Percentiles rank a stretch among this genome's conserved stretches.
phyloP scores from a whole-genome alignment of 2,113 vertebrate genomes.

The Taurulus bubalis region DNA sequence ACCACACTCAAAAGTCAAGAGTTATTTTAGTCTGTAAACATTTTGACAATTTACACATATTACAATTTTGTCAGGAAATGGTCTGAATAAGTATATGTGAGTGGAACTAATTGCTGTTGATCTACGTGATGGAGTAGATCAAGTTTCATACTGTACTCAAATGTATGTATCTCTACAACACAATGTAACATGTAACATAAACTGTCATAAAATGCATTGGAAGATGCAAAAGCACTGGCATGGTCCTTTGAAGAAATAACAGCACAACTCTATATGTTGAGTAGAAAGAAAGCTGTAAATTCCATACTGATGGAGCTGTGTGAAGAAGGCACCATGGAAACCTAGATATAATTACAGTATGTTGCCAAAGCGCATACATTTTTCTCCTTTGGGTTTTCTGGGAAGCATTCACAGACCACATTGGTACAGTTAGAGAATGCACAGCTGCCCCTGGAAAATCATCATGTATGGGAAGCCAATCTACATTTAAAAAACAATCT shows the following conservation, averaged over 20 bases:
- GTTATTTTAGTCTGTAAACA: background rate
- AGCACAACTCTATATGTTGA: constrained; percentile 38
- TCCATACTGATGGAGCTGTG: constrained; percentile 26
- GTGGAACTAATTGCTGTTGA: background rate
- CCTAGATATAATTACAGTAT: constrained; percentile 47
- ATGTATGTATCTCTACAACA: background rate
- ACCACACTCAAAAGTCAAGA: background rate
- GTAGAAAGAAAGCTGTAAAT: constrained; percentile 55
- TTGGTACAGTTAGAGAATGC: constrained; percentile 39
- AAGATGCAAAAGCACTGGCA: constrained; percentile 8
- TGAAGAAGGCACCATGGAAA: constrained; percentile 50
- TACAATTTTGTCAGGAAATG: background rate
- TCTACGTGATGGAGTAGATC: background rate
- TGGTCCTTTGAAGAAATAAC: constrained; percentile 19
- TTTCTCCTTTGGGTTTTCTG: constrained; percentile 39
- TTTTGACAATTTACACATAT: background rate
- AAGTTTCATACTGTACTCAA: background rate
- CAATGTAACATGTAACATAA: background rate
- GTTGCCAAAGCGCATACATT: constrained; percentile 28
- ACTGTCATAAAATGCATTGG: constrained; percentile 2
- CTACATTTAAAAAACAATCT: background rate
- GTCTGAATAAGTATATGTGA: background rate
- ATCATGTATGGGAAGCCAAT: constrained; percentile 31
- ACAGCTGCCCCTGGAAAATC: constrained; percentile 32
- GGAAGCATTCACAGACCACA: constrained; percentile 28